A percentile compares a stretch with the other conserved stretches of the same genome.
Evolutionary conservation across 2,888 invertebrate genomes (phyloP).

Genomic region (Netelia fuscicornis): DNA sequence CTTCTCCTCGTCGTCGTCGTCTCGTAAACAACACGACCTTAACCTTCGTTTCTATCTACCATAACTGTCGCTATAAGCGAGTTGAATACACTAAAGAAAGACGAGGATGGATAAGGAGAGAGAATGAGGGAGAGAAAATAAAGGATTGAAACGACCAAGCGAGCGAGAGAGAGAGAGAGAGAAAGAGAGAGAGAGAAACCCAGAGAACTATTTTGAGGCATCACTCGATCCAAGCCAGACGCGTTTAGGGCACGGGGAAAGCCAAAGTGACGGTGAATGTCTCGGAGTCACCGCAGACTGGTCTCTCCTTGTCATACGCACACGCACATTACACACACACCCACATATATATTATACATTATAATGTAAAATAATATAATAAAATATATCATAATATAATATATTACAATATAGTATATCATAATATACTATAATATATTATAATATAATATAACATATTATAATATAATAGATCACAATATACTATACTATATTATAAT

Average conservation of each 20-base stretch:
- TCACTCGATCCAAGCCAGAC: conserved; percentile 62
- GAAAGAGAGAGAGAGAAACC: conserved; percentile 7
- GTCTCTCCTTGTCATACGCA: background rate
- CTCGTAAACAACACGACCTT: conserved; percentile 65
- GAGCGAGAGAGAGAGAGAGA: conserved; percentile 63
- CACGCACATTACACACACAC: background rate
- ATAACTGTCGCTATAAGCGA: conserved; percentile 26
- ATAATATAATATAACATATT: too few species aligned
- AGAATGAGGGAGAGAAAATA: background rate
- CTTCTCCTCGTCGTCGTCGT: conserved; percentile 42
- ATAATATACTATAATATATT: too few species aligned
- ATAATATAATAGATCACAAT: too few species aligned
- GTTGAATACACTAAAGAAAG: conserved; percentile 55
- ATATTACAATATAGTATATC: too few species aligned
- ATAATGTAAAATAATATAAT: too few species aligned
- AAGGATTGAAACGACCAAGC: conserved; percentile 3
- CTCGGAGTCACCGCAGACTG: conserved; percentile 13
- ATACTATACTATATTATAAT: too few species aligned
- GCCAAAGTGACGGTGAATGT: conserved; percentile 38
- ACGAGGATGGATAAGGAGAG: conserved; percentile 3
- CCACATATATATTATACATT: background rate
- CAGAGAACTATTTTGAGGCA: conserved; percentile 72
- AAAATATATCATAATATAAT: too few species aligned
- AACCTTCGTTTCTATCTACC: conserved; percentile 57
- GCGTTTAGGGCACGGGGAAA: conserved; percentile 47